Evolutionary conservation across 30 jellyfish, hydroid and myxozoan genomes (phyloP).

Genomic region (Aurelia coerulea): DNA sequence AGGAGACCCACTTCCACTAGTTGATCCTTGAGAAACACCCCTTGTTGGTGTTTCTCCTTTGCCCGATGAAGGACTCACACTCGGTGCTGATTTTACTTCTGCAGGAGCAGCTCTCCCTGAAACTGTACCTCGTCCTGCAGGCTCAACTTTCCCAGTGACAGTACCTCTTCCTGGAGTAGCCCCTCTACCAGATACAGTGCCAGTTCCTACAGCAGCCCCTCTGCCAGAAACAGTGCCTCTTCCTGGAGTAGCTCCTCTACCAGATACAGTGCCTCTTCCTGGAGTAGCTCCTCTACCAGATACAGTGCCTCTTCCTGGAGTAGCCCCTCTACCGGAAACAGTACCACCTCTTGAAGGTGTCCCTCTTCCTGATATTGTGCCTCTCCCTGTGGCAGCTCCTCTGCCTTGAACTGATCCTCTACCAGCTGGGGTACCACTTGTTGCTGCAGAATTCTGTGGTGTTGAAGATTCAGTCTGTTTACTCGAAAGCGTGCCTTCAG

Average conservation of each 20-base stretch:
- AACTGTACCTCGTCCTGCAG: slow-evolving; percentile 22
- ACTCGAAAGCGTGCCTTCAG: no score
- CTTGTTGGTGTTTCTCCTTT: slow-evolving; percentile 9
- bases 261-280: background rate
- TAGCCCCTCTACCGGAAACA: background rate
- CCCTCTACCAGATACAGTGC: background rate
- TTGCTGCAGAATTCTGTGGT: background rate
- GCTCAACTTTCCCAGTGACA: background rate
- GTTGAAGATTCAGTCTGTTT: no score
- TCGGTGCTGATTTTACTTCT: background rate
- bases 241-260: background rate
- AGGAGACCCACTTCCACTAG: slow-evolving; percentile 11
- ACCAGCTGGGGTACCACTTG: background rate
- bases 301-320: background rate
- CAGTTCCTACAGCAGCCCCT: background rate
- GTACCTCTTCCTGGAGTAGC: slow-evolving; percentile 24
- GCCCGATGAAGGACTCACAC: background rate
- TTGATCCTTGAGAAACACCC: background rate
- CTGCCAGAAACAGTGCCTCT: background rate
- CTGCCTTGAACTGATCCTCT: background rate
- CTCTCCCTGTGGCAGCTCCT: background rate
- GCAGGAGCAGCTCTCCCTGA: slow-evolving; percentile 24
- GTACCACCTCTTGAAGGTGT: background rate
- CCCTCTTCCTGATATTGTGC: slow-evolving; percentile 3
- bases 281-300: background rate